Base-by-base conservation (phyloP, 64 coral and sea anemone species). In the Platygyra sinensis region DNA sequence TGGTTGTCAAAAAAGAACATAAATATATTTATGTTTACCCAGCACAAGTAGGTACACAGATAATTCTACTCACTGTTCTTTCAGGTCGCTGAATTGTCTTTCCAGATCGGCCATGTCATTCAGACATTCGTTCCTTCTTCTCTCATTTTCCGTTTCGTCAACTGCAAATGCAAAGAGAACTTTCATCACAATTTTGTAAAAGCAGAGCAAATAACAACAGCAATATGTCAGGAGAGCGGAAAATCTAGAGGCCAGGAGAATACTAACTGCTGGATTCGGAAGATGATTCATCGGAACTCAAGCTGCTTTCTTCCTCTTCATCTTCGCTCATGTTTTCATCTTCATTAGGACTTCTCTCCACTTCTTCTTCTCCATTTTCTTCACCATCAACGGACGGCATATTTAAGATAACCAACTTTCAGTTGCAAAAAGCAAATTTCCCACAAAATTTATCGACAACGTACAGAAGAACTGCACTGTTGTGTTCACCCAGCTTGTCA, bases 261-360 rank as follows among this genome's bases (percentile, higher is more conserved):
- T 79, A 93, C 64, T 69, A 63, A 78, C 46, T 87, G 90, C 95
- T 93, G 0, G 95, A 96, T 82, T 96, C 95, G 38, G 95, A 96
- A 10, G 97, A 99, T 13, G 93, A 95, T 78, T 99, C 97, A 31
- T 99, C 97, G 8, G 94, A 96, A 14, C 88, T 96, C 60, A 88
- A 86, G 80, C 76, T 95, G 19, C 95, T 86, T 38, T 99, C 97
- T 61, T 99, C 94, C 4, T 95, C 93, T 0, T 99, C 97, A 17
- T 99, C 97, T 86, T 99, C 97, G 72, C 97, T 99, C 93, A 95
- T 94, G 88, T 99, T 99, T 46, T 99, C 97, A 38, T 96, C 97
- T 85, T 95, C 97, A 14, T 95, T 95, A 55, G 88, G 88, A 75
- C 91, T 96, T 93, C 92, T 90, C 25, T 92, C 91, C 39, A 96